Conservation (phyloP, 2,888 invertebrate genomes). For the Drosophila nigricruria region DNA sequence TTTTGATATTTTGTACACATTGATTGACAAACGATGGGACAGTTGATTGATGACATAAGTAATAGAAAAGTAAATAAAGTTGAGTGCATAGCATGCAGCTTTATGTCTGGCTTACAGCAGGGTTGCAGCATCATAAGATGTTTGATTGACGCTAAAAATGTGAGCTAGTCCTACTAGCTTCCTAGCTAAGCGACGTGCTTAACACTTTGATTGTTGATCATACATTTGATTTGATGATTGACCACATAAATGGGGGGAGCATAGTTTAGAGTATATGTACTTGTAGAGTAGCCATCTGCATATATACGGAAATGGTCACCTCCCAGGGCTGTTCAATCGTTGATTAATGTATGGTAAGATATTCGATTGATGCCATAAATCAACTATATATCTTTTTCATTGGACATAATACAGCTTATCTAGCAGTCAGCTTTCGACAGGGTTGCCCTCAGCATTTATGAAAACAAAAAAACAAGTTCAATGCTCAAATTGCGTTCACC, state of each 20-base stretch:
- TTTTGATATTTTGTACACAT: slow-evolving; percentile 39
- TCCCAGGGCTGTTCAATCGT: not conserved
- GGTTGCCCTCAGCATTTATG: slow-evolving; percentile 11
- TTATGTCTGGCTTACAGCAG: not conserved
- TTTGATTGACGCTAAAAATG: no score
- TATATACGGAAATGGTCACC: not conserved
- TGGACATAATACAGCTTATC: not conserved
- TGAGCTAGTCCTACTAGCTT: no score
- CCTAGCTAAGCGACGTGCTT: no score
- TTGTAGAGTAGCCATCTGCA: no score
- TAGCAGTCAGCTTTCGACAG: slow-evolving; percentile 28
- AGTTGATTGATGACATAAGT: slow-evolving; percentile 36
- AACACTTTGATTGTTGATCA: no score
- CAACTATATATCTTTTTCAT: not conserved
- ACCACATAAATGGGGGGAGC: no score
- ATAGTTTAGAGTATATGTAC: no score
- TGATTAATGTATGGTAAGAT: not conserved
- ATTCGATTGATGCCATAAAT: slow-evolving; percentile 22
- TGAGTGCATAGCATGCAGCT: not conserved
- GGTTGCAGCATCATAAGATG: no score
- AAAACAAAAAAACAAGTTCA: slow-evolving; percentile 42
- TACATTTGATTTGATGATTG: no score
- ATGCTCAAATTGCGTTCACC: slow-evolving; percentile 43
- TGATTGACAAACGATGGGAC: slow-evolving; percentile 65
- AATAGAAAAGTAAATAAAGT: not conserved